Percentiles rank a stretch among this genome's conserved stretches.
Evolutionary conservation across 2,113 vertebrate genomes (phyloP).

Genomic region (Proteles cristata): DNA sequence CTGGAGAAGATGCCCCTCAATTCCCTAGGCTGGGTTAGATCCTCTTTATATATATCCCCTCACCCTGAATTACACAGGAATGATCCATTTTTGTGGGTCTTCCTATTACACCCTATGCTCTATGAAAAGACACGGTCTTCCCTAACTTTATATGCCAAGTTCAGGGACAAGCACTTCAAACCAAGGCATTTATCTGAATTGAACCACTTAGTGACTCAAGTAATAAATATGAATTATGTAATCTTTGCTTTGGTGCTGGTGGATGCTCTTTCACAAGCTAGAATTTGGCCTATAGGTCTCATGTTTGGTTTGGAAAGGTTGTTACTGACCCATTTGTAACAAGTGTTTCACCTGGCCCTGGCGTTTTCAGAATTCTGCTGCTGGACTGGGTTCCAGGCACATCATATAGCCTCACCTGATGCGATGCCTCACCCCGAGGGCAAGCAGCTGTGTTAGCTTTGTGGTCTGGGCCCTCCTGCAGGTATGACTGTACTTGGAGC

Average conservation of each 20-base stretch:
- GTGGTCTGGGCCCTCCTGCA: background rate
- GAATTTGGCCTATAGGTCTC: background rate
- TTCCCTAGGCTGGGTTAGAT: background rate
- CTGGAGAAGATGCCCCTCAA: background rate
- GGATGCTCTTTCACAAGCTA: background rate
- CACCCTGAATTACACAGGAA: background rate
- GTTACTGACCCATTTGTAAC: background rate
- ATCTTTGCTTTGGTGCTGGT: constrained; percentile 1
- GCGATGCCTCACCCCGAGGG: background rate
- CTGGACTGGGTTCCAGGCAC: background rate
- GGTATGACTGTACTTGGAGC: background rate
- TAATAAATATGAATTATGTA: background rate
- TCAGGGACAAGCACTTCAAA: background rate
- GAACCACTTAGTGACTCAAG: constrained; percentile 26
- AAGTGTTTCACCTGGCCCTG: background rate
- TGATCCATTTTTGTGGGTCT: background rate
- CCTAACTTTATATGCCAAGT: background rate
- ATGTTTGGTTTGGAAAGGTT: background rate
- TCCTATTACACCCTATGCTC: background rate
- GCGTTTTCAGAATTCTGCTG: constrained; percentile 7
- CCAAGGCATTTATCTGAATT: background rate
- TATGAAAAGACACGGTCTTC: background rate
- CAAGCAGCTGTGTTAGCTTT: background rate
- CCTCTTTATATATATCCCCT: background rate
- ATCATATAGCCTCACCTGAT: background rate